Evolutionary conservation across 2,888 invertebrate genomes (phyloP), one percentile per base, ranked within the genome.

Genomic region (Volucella inflata): DNA sequence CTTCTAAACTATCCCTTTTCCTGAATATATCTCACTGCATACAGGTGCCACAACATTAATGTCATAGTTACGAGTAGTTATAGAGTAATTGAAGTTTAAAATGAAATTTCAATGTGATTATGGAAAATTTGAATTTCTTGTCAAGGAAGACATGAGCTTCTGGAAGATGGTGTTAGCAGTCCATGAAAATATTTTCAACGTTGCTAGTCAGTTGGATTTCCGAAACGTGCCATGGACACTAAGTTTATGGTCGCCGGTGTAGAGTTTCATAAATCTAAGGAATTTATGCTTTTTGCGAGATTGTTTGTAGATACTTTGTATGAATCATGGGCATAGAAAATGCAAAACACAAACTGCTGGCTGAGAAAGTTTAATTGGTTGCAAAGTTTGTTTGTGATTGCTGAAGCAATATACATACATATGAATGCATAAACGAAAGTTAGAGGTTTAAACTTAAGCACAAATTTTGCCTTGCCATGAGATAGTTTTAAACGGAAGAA

Each of bases 31-130:
- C 50, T 16, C 17, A 50, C 40, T 44, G n/a, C 12, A 50, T 8
- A 40, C 30, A 46, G 14, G 8, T 60, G 71, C 60, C 50, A 60
- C 48, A 42, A 30, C 71, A 71, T 42, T 42, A 60, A 71, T 60
- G 51, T 71, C 51, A 71, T 60, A 60, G 59, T 71, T 71, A n/a
- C n/a, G n/a, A n/a, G n/a, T n/a, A 71, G 71, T 71, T 71, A 40
- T 71, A 71, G 60, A 71, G 71, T 51, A 71, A 71, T 71, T 60
- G 60, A 71, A 71, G 71, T 71, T 71, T 38, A 51, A 60, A 71
- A 71, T 71, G 48, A 60, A 60, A 71, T 60, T 42, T 71, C 14
- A 71, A 71, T 71, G 71, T 50, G 51, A 60, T 71, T 71, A 71
- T 30, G 51, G 51, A 2, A 30, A 51, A 50, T 71, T 71, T 71